These are phyloP conservation scores for Phymanthus crucifer DNA, from an alignment of 92 coral and sea anemone genomes.

Conservation along the genomic window DNA sequence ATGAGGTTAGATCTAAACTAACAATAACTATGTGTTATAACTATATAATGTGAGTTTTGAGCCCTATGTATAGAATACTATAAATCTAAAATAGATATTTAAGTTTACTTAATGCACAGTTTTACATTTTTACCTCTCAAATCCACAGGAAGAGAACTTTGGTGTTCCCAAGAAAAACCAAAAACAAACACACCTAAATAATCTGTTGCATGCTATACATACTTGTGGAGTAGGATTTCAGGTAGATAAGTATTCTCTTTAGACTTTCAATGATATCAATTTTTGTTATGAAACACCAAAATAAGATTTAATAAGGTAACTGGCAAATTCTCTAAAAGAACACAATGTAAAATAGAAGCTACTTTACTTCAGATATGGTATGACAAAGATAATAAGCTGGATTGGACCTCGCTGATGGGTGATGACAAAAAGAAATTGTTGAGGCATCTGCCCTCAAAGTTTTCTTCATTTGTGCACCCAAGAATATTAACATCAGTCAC, in stretches of 20 bases:
- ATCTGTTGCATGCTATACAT: slow-evolving; percentile 7
- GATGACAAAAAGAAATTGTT: slow-evolving; percentile 3
- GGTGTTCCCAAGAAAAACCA: background rate
- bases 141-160: slow-evolving; percentile 11
- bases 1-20: slow-evolving; percentile 31
- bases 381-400: slow-evolving; percentile 6
- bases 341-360: no score
- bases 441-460: slow-evolving; percentile 7
- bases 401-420: slow-evolving; percentile 6
- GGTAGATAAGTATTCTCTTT: background rate
- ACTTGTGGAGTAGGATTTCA: slow-evolving; percentile 13
- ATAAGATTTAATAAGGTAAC: background rate
- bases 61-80: background rate
- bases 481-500: background rate
- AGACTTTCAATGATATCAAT: background rate
- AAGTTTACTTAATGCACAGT: no score
- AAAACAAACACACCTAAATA: background rate
- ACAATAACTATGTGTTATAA: background rate
- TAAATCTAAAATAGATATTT: no score
- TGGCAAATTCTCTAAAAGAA: background rate
- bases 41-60: background rate
- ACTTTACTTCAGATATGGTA: background rate
- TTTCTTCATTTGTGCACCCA: background rate
- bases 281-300: background rate
- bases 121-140: background rate